Conservation (phyloP, 1,140 invertebrate species). For the Drosophila punjabiensis region DNA sequence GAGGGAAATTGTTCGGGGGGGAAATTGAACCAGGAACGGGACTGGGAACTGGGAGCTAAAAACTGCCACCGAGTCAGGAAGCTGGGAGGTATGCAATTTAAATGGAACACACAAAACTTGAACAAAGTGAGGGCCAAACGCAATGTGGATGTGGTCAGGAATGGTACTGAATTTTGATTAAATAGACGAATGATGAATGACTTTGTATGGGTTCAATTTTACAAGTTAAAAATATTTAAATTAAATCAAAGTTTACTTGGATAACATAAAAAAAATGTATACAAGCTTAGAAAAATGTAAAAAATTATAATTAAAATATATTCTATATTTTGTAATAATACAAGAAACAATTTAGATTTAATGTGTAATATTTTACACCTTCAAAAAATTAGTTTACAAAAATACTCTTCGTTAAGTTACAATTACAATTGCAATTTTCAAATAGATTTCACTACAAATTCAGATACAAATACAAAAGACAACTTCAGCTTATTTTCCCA, state of each 20-base stretch:
- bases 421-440: neutral
- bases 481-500: neutral
- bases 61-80: neutral
- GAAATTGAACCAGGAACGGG: neutral
- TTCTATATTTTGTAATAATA: neutral
- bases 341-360: neutral
- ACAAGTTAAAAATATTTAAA: no score
- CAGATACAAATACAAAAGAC: neutral
- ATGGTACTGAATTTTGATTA: neutral
- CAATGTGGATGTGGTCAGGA: constrained; percentile 1
- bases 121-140: constrained; percentile 18
- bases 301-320: neutral
- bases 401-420: neutral
- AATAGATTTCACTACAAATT: neutral
- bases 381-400: neutral
- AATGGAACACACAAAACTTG: constrained; percentile 10
- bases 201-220: neutral
- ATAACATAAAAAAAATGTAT: neutral
- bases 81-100: constrained; percentile 30
- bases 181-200: neutral
- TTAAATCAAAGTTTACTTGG: neutral
- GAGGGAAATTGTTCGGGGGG: constrained; percentile 14
- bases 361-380: neutral
- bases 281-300: neutral
- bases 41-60: neutral